Conservation (phyloP, 1,140 invertebrate species). For the Chrysomallon squamiferum region DNA sequence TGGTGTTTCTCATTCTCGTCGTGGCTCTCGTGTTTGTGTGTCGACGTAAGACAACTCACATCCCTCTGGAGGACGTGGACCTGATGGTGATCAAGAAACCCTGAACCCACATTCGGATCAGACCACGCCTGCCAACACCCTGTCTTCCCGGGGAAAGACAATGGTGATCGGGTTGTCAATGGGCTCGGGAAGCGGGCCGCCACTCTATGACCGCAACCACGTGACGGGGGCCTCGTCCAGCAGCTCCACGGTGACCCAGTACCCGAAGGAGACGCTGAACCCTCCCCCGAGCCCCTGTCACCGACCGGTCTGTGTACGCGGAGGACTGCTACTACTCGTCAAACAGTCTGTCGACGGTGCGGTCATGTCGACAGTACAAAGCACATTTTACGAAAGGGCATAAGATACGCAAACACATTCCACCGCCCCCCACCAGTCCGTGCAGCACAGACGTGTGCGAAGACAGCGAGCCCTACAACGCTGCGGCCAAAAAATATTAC, state of each 20-base stretch:
- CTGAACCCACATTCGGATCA: constrained; percentile 39
- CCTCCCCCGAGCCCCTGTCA: constrained; percentile 89
- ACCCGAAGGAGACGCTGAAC: constrained; percentile 84
- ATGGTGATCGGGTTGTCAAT: constrained; percentile 43
- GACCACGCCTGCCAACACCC: constrained; percentile 35
- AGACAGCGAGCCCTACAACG: constrained; percentile 68
- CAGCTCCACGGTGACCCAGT: constrained; percentile 69
- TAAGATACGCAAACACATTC: constrained; percentile 78
- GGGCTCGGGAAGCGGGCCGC: constrained; percentile 36
- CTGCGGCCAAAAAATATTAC: constrained; percentile 35
- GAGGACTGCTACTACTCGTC: constrained; percentile 50
- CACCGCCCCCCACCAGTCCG: constrained; percentile 91
- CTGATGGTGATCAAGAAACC: constrained; percentile 52
- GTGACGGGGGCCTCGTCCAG: constrained; percentile 82
- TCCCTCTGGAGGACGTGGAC: constrained; percentile 30
- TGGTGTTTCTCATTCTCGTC: constrained; percentile 49
- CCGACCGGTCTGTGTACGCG: constrained; percentile 64
- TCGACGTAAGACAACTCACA: constrained; percentile 43
- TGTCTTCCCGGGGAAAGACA: constrained; percentile 42
- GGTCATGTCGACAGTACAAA: constrained; percentile 40
- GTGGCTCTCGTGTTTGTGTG: constrained; percentile 53
- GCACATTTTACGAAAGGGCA: constrained; percentile 63
- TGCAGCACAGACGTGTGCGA: constrained; percentile 93
- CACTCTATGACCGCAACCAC: constrained; percentile 76
- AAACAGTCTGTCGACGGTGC: constrained; percentile 55